These are phyloP conservation scores for Xylocopa sonorina DNA, from an alignment of 1,140 invertebrate genomes.

Conservation along the genomic window DNA sequence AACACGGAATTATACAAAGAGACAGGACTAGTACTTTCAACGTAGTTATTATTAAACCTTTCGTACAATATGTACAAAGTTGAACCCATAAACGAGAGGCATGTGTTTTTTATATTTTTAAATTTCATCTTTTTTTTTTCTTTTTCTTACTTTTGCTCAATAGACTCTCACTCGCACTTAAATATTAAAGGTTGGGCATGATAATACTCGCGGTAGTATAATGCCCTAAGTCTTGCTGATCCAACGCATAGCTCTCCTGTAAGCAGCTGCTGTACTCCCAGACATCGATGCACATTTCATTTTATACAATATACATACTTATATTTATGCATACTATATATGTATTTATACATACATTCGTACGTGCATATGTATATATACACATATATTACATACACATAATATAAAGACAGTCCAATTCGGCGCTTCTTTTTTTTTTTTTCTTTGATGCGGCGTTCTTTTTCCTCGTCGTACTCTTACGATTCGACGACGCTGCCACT, in stretches of 20 bases:
- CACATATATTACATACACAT: conserved; percentile 56
- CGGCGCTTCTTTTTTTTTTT: conserved; percentile 10
- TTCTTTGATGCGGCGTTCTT: conserved; percentile 1
- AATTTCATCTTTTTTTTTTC: conserved; percentile 64
- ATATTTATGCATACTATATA: conserved; percentile 47
- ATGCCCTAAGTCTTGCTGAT: conserved; percentile 83
- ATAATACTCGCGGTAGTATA: conserved; percentile 82
- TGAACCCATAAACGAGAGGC: conserved; percentile 82
- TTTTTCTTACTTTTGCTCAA: conserved; percentile 65
- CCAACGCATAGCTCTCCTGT: conserved; percentile 78
- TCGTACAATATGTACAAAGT: conserved; percentile 80
- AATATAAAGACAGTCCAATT: conserved; percentile 64
- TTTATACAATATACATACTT: conserved; percentile 63
- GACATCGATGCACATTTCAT: conserved; percentile 73
- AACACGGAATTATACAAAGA: conserved; percentile 78
- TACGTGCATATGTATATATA: conserved; percentile 31
- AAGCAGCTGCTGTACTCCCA: conserved; percentile 78
- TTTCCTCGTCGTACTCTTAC: conserved; percentile 35
- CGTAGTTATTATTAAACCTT: conserved; percentile 79
- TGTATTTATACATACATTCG: conserved; percentile 4
- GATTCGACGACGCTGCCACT: conserved; percentile 39
- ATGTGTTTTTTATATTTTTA: conserved; percentile 58
- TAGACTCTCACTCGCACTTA: conserved; percentile 81
- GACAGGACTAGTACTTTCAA: conserved; percentile 82
- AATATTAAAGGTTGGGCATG: conserved; percentile 82